Evolutionary conservation across 2,113 vertebrate species (phyloP), one percentile per base, ranked within the genome.

Genomic region (Varanus salvator): DNA sequence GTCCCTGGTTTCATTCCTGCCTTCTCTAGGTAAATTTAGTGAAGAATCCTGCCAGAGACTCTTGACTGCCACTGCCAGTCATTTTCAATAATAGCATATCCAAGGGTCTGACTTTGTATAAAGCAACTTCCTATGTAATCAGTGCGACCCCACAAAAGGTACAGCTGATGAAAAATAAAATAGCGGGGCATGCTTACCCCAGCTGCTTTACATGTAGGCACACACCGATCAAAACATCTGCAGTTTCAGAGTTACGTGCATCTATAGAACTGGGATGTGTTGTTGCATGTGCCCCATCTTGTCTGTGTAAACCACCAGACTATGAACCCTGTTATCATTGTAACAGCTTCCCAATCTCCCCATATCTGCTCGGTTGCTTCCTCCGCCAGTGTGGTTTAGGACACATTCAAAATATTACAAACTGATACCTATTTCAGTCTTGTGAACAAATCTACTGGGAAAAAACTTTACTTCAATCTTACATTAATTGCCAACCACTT

Each of bases 401-500:
- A 54, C 1, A 19, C 23, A 52, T 27, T 29, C n/a, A 87, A 68
- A 8, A 0, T 31, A 0, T 11, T 81, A 4, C 27, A 80, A 57
- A 80, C 88, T 83, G 0, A 3, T 89, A 88, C 84, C 84, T 91
- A 88, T 87, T 92, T 92, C 90, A 95, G 93, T 89, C 91, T 93
- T 92, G 92, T 93, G 89, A 93, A 94, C 93, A 93, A 92, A 94
- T 90, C 85, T 21, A 77, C 48, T 88, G 66, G 88, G 77, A 85
- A 94, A 87, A 88, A 86, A 94, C 93, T 92, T 92, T 91, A 76
- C 88, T 92, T 87, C 92, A 95, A 93, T 92, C 93, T 95, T 89
- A 87, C 85, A 86, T 92, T 93, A 92, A 92, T 89, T 93, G 94
- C 93, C 93, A 91, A 84, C 92, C 93, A 91, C 92, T 96, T 96